These are phyloP conservation scores for Chionoecetes opilio DNA, from an alignment of 1,140 invertebrate species.

Conservation along the genomic window DNA sequence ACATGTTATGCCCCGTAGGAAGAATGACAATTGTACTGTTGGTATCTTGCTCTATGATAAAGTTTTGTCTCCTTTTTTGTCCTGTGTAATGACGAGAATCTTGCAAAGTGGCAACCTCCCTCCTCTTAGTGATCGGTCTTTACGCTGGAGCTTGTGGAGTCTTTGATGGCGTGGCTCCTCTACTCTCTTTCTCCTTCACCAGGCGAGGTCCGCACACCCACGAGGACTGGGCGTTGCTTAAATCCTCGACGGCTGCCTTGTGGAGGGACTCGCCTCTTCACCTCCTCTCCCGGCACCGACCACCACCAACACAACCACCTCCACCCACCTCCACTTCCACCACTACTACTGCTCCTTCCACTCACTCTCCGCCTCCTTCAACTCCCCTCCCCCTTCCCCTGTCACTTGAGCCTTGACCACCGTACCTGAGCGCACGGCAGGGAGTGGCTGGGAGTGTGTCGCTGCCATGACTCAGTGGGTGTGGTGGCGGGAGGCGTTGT, in stretches of 20 bases:
- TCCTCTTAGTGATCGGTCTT: background rate
- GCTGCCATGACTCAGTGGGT: constrained; percentile 30
- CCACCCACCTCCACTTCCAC: constrained; percentile 28
- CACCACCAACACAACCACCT: constrained; percentile 62
- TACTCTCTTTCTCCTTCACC: constrained; percentile 46
- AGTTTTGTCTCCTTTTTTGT: background rate
- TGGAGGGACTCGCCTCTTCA: constrained; percentile 23
- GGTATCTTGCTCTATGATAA: background rate
- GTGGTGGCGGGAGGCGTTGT: constrained; percentile 32
- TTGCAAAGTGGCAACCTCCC: too few species aligned
- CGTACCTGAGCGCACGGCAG: constrained; percentile 34
- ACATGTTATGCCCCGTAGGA: background rate
- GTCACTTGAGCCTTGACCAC: constrained; percentile 13
- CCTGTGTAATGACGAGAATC: background rate
- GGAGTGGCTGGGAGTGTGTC: constrained; percentile 29
- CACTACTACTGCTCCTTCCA: constrained; percentile 32
- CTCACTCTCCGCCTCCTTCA: background rate
- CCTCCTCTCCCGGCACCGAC: background rate
- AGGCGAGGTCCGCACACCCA: constrained; percentile 62
- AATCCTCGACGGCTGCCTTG: constrained; percentile 48
- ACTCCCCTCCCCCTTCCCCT: background rate
- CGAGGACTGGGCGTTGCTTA: constrained; percentile 77
- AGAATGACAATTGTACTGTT: constrained; percentile 1
- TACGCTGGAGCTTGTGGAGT: constrained; percentile 44
- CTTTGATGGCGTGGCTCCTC: constrained; percentile 54